These are phyloP conservation scores for Anneissia japonica DNA, from an alignment of 35 echinoderm and acorn worm genomes.

Conservation along the genomic window DNA sequence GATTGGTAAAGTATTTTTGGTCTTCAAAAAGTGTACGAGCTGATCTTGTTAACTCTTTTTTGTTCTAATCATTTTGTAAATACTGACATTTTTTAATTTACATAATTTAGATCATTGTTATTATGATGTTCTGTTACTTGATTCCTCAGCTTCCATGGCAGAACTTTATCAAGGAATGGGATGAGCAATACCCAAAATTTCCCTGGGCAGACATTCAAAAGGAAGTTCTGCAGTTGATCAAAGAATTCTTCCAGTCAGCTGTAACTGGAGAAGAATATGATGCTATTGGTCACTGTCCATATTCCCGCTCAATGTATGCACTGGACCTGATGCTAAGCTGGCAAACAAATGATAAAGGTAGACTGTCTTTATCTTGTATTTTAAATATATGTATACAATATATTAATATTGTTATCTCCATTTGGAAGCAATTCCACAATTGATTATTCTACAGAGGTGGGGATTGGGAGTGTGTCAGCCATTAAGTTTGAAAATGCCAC, in stretches of 20 bases:
- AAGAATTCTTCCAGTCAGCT: conserved; percentile 47
- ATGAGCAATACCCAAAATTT: conserved; percentile 29
- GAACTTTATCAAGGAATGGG: conserved; percentile 36
- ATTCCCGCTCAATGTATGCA: conserved; percentile 55
- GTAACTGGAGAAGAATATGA: conserved; percentile 18
- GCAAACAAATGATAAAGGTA: conserved; percentile 30
- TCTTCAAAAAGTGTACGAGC: too few relatives aligned
- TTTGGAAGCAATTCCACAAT: too few relatives aligned
- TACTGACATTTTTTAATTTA: too few relatives aligned
- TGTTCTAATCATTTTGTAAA: too few relatives aligned
- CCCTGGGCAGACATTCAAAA: conserved; percentile 39
- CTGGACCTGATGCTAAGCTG: conserved; percentile 58
- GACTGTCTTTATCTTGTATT: not conserved
- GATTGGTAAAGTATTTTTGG: too few relatives aligned
- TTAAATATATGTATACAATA: not conserved
- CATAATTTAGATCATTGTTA: too few relatives aligned
- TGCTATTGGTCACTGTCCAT: conserved; percentile 28
- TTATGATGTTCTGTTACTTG: too few relatives aligned
- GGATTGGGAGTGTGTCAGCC: too few relatives aligned
- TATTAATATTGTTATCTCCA: too few relatives aligned
- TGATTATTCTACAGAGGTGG: too few relatives aligned
- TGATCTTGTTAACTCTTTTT: too few relatives aligned
- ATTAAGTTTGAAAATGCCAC: too few relatives aligned
- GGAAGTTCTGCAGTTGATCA: conserved; percentile 31
- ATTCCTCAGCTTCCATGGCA: conserved; percentile 47